Evolutionary conservation across 2,888 invertebrate genomes (phyloP).

Genomic region (Microplitis deprimator): DNA sequence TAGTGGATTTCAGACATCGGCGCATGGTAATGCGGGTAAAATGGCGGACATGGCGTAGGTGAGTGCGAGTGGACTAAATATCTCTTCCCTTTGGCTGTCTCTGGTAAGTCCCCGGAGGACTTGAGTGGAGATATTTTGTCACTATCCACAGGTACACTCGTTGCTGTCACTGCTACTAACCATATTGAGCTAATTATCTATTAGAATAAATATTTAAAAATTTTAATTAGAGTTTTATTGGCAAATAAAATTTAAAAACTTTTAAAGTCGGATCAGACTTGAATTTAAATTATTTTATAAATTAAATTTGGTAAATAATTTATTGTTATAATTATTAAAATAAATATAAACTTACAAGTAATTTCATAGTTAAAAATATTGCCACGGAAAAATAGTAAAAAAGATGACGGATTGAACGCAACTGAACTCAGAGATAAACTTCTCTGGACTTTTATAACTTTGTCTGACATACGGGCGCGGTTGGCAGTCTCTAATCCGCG

Average conservation of each 20-base stretch:
- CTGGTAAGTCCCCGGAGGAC: conserved; percentile 42
- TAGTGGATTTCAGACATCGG: conserved; percentile 52
- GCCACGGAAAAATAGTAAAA: conserved; percentile 5
- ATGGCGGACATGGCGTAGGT: conserved; percentile 61
- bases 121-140: neutral
- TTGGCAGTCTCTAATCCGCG: conserved; percentile 43
- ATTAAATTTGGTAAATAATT: too few relatives aligned
- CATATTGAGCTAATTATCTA: conserved; percentile 63
- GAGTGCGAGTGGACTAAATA: conserved; percentile 40
- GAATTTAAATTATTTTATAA: too few relatives aligned
- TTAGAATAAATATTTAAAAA: conserved; percentile 5
- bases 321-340: too few relatives aligned
- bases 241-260: too few relatives aligned
- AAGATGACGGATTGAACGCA: neutral
- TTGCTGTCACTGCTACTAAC: conserved; percentile 54
- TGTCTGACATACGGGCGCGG: conserved; percentile 55
- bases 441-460: conserved; percentile 68
- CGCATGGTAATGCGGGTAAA: conserved; percentile 52
- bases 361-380: conserved; percentile 27
- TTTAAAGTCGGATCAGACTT: too few relatives aligned
- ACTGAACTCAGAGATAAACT: conserved; percentile 37
- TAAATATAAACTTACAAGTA: conserved; percentile 44
- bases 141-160: neutral
- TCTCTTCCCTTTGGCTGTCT: conserved; percentile 58
- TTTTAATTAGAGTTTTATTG: too few relatives aligned